Evolutionary conservation across 2,888 invertebrate genomes (phyloP).

Genomic region (Ormyrus rosae): DNA sequence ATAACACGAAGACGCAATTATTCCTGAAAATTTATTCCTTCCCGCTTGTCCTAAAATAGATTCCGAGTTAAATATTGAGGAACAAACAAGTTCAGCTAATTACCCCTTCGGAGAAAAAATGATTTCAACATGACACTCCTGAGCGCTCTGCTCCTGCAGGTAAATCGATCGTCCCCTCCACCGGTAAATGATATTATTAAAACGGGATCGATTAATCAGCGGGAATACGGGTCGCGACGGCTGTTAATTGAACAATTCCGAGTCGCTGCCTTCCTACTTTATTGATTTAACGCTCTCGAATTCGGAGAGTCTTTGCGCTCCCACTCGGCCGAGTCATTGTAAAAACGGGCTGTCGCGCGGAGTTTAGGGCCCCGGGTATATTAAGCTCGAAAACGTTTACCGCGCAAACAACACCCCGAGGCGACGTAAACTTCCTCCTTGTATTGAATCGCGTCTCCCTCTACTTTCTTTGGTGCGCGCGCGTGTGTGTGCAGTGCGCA

Average conservation of each 20-base stretch:
- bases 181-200: slow-evolving; percentile 12
- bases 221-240: not conserved
- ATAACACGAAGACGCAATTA: too few species aligned
- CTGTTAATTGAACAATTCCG: too few species aligned
- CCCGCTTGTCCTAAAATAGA: too few species aligned
- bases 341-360: not conserved
- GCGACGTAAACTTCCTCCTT: slow-evolving; percentile 8
- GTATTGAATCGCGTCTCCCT: slow-evolving; percentile 1
- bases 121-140: too few species aligned
- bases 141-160: too few species aligned
- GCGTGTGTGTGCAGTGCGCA: too few species aligned
- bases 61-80: too few species aligned
- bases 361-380: too few species aligned
- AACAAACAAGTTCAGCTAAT: too few species aligned
- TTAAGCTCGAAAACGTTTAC: not conserved
- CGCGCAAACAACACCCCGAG: slow-evolving; percentile 7
- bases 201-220: slow-evolving; percentile 6
- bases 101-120: too few species aligned
- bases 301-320: too few species aligned
- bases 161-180: not conserved
- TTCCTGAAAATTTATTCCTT: too few species aligned
- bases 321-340: not conserved
- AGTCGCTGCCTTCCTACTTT: not conserved
- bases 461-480: not conserved
- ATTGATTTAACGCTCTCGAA: slow-evolving; percentile 2